Evolutionary conservation across 2,113 vertebrate species (phyloP), one percentile per base, ranked within the genome.

Genomic region (Anguilla rostrata): DNA sequence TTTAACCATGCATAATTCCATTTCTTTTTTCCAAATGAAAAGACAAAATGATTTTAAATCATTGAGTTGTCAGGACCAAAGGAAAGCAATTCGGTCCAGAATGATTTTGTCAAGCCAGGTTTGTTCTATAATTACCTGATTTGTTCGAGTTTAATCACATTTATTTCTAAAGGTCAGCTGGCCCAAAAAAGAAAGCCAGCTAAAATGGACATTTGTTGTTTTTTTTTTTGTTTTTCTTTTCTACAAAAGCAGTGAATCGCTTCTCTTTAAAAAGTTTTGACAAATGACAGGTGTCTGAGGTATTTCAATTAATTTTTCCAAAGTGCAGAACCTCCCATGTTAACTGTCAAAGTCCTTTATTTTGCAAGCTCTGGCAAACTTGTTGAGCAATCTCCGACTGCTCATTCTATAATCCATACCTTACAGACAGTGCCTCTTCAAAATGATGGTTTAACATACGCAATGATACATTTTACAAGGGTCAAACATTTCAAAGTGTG

Each of bases 101-200:
- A 93, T 91, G 92, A 90, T 91, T 91, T 94, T 95, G 95, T 96
- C 93, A 94, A 94, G 92, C 90, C 86, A 89, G 93, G 92, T 96
- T 97, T 96, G 94, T 93, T 93, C 91, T 92, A 88, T 94, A 95
- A 96, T 96, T 94, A 95, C 91, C 92, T 95, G 93, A 96, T 95
- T 94, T 95, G 94, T 94, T 97, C 94, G 92, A 90, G 92, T 95
- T 96, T 95, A 94, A 95, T 96, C 88, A 9, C 90, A 95, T 96
- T 94, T 92, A 94, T 90, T 93, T 94, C 92, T 92, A 94, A 94
- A 96, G 93, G 94, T 96, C 95, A 96, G 90, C 92, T 94, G 90
- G 92, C 88, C 92, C 91, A 90, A 92, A 93, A 86, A 46, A 83
- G 88, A 89, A 90, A 84, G 88, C 39, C 87, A 83, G 81, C 87